These are phyloP conservation scores for Myotis myotis DNA, from an alignment of 2,797 vertebrate genomes.

Conservation along the genomic window DNA sequence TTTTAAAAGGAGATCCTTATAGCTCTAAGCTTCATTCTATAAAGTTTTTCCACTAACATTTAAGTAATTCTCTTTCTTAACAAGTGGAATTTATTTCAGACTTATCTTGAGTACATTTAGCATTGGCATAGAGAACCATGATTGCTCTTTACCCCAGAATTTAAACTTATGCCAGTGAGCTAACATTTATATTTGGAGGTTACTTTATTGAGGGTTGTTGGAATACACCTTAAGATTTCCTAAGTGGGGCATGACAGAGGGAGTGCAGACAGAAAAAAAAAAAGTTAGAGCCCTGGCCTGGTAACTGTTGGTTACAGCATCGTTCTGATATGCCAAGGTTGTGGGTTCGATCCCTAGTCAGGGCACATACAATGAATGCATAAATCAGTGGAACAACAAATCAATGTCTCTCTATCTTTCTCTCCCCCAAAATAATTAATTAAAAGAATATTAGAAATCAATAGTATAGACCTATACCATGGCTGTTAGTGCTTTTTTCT, in stretches of 20 bases:
- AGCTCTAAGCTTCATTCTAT: not conserved
- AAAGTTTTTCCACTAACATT: slow-evolving; percentile 16
- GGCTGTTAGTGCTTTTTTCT: not conserved
- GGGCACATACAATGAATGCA: not conserved
- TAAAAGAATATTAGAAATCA: not conserved
- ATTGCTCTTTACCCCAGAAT: not conserved
- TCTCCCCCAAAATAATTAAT: not conserved
- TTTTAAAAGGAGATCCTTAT: slow-evolving; percentile 19
- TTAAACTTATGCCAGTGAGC: not conserved
- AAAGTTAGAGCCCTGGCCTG: not conserved
- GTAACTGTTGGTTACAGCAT: not conserved
- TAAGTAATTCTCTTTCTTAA: not conserved
- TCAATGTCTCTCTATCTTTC: not conserved
- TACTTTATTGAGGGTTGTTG: not conserved
- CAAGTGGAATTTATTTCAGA: slow-evolving; percentile 26
- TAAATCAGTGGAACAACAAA: not conserved
- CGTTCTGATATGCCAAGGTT: not conserved
- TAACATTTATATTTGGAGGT: slow-evolving; percentile 39
- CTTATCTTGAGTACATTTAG: slow-evolving; percentile 18
- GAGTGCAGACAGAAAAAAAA: not conserved
- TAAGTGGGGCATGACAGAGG: not conserved
- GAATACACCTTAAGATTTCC: slow-evolving; percentile 11
- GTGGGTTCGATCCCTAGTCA: not conserved
- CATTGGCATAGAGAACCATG: not conserved
- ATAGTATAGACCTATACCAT: not conserved